Base-by-base conservation (phyloP, 2,888 invertebrate genomes). In the Drepanosiphum platanoidis region DNA sequence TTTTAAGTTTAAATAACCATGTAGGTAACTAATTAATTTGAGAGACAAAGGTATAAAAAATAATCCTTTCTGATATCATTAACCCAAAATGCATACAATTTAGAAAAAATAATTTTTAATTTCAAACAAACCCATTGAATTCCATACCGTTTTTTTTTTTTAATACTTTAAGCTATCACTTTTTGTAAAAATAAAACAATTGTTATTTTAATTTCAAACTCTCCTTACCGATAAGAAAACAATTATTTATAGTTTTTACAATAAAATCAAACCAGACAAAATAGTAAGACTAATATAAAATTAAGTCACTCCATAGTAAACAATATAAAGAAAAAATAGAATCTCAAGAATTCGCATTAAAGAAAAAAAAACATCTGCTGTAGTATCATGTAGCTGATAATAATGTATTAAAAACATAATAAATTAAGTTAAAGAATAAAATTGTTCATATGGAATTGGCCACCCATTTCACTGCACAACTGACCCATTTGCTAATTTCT, bases 21-120 rank as follows among this genome's bases (percentile, higher is more conserved):
- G 64, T n/a, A 61, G 83, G 83, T 83, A 83, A 83, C 83, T 68
- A 64, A 42, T 34, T 32, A 75, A 68, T 75, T 84, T 83, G 74
- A 74, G 58, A 71, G 52, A 83, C 74, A 36, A 15, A 39, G 8
- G 30, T 64, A 71, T 72, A 74, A 82, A 81, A 82, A 83, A 83
- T 83, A 74, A 61, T 58, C 9, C n/a, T 66, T 39, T 82, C 15
- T 30, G 5, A 30, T 61, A 81, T 71, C 27, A 70, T 58, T n/a
- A 58, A n/a, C 52, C 58, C 18, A 58, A 27, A 9, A 11, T 58
- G 52, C 34, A 27, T 58, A 70, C 13, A 80, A 52, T 52, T 66
- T 46, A 83, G 18, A 27, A 75, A 83, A 82, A 66, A 66, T 61
- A 18, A 46, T 39, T 74, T 71, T 27, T 22, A 66, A 34, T 68